A percentile compares a stretch with the other conserved stretches of the same genome.
These are phyloP conservation scores for Halichoeres trimaculatus DNA, from an alignment of 2,113 vertebrate species.

Conservation along the genomic window DNA sequence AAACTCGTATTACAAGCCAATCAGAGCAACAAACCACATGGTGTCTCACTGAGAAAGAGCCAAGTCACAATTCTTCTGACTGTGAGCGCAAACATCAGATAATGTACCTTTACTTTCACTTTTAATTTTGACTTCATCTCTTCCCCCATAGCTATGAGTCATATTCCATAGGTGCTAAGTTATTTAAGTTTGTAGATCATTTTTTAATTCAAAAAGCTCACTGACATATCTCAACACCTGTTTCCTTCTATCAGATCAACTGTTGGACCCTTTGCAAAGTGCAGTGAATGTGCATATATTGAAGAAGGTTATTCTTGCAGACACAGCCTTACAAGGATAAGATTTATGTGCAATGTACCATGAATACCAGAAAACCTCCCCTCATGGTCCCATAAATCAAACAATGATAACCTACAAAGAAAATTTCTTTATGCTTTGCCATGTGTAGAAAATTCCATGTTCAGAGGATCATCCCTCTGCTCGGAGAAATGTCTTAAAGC, in stretches of 20 bases:
- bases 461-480: too few relatives aligned
- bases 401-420: not conserved
- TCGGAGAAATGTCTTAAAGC: too few relatives aligned
- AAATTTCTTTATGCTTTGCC: not conserved
- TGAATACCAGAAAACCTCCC: conserved; percentile 3
- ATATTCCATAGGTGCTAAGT: not conserved
- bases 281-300: conserved; percentile 7
- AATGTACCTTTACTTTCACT: not conserved
- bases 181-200: not conserved
- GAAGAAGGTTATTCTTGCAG: conserved; percentile 32
- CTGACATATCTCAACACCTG: not conserved
- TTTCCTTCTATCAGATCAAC: not conserved
- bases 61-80: conserved; percentile 15
- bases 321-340: conserved; percentile 11
- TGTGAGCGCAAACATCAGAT: conserved; percentile 20
- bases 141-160: not conserved
- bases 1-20: too few relatives aligned
- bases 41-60: conserved; percentile 22
- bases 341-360: conserved; percentile 21
- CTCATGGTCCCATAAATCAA: conserved; percentile 30
- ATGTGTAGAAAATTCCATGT: not conserved
- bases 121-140: conserved; percentile 6
- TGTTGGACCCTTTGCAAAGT: not conserved
- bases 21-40: too few relatives aligned
- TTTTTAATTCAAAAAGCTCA: not conserved